Evolutionary conservation across 2,113 vertebrate species (phyloP), one percentile per base, ranked within the genome.

Genomic region (Euleptes europaea): DNA sequence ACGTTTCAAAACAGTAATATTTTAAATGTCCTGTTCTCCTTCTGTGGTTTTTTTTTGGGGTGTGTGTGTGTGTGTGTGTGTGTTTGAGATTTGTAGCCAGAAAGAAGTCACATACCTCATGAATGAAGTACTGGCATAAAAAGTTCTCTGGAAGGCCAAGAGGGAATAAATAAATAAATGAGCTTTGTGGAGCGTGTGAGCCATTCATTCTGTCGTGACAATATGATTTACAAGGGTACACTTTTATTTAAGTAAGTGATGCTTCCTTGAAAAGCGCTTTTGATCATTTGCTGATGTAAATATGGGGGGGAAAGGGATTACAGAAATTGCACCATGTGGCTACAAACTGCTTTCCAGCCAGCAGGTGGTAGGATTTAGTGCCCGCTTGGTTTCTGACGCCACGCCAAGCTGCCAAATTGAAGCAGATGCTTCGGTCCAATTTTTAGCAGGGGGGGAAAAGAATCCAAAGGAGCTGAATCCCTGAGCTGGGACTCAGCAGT

Each of bases 191-290:
- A 88, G 51, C 31, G 8, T 81, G 54, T 33, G 44, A 88, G 65
- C 83, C 82, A 87, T 93, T 90, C 87, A 78, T 69, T 77, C 67
- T 86, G 92, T 85, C 87, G 88, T 0, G 1, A 74, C 88, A 74
- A 17, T 84, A 84, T 73, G 79, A 91, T 91, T 94, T 91, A 84
- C 81, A 89, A 65, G 63, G 28, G 79, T 84, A 90, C 82, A 73
- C 78, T 88, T 89, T 84, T 84, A 86, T 90, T 90, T 90, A 90
- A 91, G 78, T 79, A 88, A 80, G 57, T 31, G 74, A 13, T 51
- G 72, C 78, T 93, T 88, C 81, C 81, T 91, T 87, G 88, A 84
- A 90, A 93, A 93, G 78, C n/a, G 7, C 85, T 89, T 54, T 74
- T 88, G 81, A 23, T 85, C 72, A 49, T 85, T 90, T 88, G 35